Evolutionary conservation across 2,888 invertebrate genomes (phyloP), one percentile per base, ranked within the genome.

Genomic region (Melitaea athalia): DNA sequence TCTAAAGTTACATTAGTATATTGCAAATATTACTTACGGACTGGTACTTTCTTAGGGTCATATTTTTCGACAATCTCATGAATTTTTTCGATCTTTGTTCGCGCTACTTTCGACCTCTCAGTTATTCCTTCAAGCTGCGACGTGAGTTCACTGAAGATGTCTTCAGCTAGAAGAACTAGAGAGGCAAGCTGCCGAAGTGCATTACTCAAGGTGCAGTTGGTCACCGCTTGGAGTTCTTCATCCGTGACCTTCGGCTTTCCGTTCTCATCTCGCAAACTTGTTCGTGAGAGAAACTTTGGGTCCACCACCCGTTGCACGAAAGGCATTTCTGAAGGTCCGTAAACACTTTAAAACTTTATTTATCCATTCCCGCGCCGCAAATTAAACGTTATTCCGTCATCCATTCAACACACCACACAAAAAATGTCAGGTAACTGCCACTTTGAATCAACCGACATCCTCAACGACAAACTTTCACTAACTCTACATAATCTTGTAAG

Each of bases 11-110:
- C 11, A 12, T 24, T 52, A 12, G 3, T 12, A 10, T 15, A 15
- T 53, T 57, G 4, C 15, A 38, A 38, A 38, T 15, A 60, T 64
- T 93, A 98, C 98, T 98, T 94, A 98, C 98, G 98, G 94, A 98
- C 97, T 95, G 97, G 95, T 85, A 98, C 96, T 90, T 95, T 96
- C 94, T 97, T 97, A 71, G 98, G 97, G 89, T 98, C 97, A 90
- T 95, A 96, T 74, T 93, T 93, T 80, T 94, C 94, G 79, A 97
- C 95, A 80, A 94, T 94, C 77, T 94, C 94, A 83, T 96, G 95
- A 78, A 98, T 94, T 78, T 90, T 92, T 77, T 93, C 93, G 78
- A 98, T 94, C 85, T 95, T 95, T 68, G 91, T 89, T 84, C 95
- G 95, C 68, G 97, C 94, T 62, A 89, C 89, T 70, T 95, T 95